These are phyloP conservation scores for Liparis tanakae DNA, from an alignment of 2,797 vertebrate species.

Conservation along the genomic window DNA sequence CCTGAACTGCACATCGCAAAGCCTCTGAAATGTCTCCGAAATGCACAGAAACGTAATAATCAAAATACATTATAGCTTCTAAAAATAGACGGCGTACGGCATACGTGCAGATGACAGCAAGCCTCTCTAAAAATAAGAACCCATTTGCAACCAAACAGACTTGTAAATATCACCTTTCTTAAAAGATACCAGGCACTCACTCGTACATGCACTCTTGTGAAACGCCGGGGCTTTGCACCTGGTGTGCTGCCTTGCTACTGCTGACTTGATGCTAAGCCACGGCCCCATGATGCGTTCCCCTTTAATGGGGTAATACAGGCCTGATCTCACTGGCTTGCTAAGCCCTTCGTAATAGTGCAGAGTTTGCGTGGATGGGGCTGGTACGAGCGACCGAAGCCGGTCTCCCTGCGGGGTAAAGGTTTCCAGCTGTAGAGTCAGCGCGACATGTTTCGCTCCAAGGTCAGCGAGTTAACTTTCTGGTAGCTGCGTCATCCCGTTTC, in stretches of 20 bases:
- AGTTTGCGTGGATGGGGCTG: conserved; percentile 40
- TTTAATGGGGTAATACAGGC: conserved; percentile 56
- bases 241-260: conserved; percentile 63
- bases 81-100: not conserved
- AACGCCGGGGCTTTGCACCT: conserved; percentile 72
- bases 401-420: conserved; percentile 35
- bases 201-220: conserved; percentile 45
- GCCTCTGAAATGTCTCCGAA: not conserved
- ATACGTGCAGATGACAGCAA: conserved; percentile 30
- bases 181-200: conserved; percentile 53
- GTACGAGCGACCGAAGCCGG: conserved; percentile 39
- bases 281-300: conserved; percentile 42
- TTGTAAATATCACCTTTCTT: conserved; percentile 70
- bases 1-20: not conserved
- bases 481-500: conserved; percentile 80
- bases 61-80: not conserved
- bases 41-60: not conserved
- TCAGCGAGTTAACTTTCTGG: conserved; percentile 69
- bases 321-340: conserved; percentile 56
- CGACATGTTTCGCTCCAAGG: conserved; percentile 68
- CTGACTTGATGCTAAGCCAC: conserved; percentile 60
- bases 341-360: conserved; percentile 33
- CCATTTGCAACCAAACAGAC: conserved; percentile 56
- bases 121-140: conserved; percentile 53
- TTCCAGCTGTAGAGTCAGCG: conserved; percentile 64